Base-by-base conservation (phyloP, 2,113 vertebrate genomes). In the Sylvilagus bachmani region DNA sequence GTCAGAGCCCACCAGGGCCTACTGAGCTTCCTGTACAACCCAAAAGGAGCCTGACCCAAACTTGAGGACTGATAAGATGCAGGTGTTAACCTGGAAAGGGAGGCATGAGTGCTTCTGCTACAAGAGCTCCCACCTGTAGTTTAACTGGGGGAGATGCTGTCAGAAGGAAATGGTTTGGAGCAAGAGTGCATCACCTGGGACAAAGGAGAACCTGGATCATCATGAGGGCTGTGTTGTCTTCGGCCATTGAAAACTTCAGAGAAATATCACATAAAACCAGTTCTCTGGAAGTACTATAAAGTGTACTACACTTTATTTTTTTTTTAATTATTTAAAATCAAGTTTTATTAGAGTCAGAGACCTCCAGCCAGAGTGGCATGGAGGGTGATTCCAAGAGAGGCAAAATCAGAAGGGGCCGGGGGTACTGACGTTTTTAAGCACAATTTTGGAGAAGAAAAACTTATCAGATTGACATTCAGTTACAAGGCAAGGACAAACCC, bases 141-240 rank as follows among this genome's bases (percentile, higher is more conserved):
- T 87, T 66, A 58, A 31, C 85, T 33, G 7, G 16, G 10, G 61
- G 8, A 78, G 38, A 73, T 1, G 9, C 1, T 61, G 36, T 67
- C 61, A 62, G 83, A 27, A 87, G 24, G 53, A 92, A n/a, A 92
- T 71, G 19, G 24, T 55, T 84, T 29, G 90, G 25, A 10, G 83
- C 25, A 55, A 62, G 7, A 73, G 27, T 14, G 4, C 14, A 80
- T 25, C 36, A 49, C 11, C n/a, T n/a, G 10, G 22, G 21, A 73
- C 33, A 44, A 11, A 81, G 3, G 17, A 64, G 19, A 73, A 3
- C 4, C 2, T n/a, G 22, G 10, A 44, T 21, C 2, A 0, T 14
- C 33, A 4, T 25, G 25, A 31, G 0, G 1, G 3, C 53, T 21
- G n/a, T 29, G 17, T 3, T 0, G 0, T 71, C 25, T 44, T 33